A percentile compares a stretch with the other conserved stretches of the same genome.
Conservation (phyloP, 2,113 vertebrate genomes). For the Myodes glareolus region DNA sequence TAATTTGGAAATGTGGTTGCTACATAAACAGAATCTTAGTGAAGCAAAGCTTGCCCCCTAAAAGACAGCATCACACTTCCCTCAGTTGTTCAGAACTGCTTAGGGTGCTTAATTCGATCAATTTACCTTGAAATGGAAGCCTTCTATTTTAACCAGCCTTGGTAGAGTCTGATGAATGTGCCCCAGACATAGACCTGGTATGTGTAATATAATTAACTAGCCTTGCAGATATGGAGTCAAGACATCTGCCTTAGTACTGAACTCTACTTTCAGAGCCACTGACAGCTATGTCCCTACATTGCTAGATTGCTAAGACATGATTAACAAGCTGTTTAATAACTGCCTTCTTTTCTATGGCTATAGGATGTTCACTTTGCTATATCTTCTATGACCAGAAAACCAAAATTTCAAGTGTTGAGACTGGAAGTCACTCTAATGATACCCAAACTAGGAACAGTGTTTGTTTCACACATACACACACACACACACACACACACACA, state of each 20-base stretch:
- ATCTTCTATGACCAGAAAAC: neutral
- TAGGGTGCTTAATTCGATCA: neutral
- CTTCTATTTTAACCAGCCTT: neutral
- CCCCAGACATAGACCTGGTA: neutral
- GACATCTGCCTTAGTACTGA: neutral
- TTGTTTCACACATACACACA: neutral
- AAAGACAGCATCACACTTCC: neutral
- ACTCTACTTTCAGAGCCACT: neutral
- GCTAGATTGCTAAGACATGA: neutral
- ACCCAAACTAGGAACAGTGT: neutral
- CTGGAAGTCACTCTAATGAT: neutral
- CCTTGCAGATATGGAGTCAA: neutral
- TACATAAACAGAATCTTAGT: constrained; percentile 15
- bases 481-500: neutral
- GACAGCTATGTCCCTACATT: neutral
- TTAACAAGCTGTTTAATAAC: neutral
- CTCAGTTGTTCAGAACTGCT: neutral
- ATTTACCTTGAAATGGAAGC: neutral
- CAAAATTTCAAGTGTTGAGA: neutral
- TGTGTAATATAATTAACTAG: neutral
- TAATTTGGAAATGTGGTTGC: neutral
- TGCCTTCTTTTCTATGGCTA: neutral
- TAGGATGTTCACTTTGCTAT: neutral
- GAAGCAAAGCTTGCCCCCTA: neutral
- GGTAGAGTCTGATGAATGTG: neutral